Evolutionary conservation across 1,140 invertebrate genomes (phyloP).

Genomic region (Drosophila auraria): DNA sequence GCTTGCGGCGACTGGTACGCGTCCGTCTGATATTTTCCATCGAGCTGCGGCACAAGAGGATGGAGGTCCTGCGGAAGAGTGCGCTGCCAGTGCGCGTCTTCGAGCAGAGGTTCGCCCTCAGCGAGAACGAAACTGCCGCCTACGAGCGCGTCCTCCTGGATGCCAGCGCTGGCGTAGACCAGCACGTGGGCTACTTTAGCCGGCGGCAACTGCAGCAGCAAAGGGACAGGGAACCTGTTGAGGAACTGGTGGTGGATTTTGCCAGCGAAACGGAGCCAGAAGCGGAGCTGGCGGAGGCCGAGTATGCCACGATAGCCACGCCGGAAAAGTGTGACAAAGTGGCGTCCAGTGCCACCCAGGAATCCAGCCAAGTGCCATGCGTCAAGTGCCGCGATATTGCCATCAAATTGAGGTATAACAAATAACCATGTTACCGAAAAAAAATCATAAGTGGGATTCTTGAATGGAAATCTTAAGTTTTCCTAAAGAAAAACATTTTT

Average conservation of each 20-base stretch:
- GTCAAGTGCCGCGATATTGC: conserved; percentile 78
- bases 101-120: conserved; percentile 70
- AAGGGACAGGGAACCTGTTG: neutral
- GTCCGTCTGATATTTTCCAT: conserved; percentile 81
- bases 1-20: conserved; percentile 64
- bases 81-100: conserved; percentile 69
- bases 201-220: conserved; percentile 34
- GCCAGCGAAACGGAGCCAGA: conserved; percentile 68
- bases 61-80: conserved; percentile 77
- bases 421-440: too few species aligned
- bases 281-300: conserved; percentile 22
- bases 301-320: conserved; percentile 59
- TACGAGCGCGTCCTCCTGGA: conserved; percentile 72
- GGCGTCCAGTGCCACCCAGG: neutral
- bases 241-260: conserved; percentile 68
- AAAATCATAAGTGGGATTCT: too few species aligned
- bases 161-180: conserved; percentile 70
- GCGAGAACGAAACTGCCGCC: conserved; percentile 70
- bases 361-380: conserved; percentile 69
- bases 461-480: neutral
- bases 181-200: conserved; percentile 79
- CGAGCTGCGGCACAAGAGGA: conserved; percentile 77
- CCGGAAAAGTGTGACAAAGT: conserved; percentile 11
- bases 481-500: neutral
- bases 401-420: conserved; percentile 76